phyloP scores from a whole-genome alignment of 2,888 invertebrate genomes.

The Folsomia candida region DNA sequence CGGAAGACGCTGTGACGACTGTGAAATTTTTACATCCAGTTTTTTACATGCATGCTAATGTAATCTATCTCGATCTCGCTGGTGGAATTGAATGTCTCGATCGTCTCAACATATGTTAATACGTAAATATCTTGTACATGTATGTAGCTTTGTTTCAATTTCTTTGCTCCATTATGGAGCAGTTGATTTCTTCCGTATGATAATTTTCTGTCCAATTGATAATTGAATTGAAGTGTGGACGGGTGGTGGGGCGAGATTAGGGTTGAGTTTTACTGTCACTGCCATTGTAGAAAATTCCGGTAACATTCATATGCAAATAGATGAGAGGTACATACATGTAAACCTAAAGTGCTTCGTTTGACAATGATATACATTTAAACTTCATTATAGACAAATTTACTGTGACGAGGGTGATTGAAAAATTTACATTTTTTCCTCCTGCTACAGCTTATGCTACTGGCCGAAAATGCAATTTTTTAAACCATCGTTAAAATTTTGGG shows the following conservation, averaged over 20 bases:
- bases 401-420: no score
- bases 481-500: no score
- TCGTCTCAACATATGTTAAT: no score
- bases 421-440: no score
- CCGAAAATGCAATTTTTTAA: no score
- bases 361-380: no score
- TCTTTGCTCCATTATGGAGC: background rate
- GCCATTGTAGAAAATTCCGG: background rate
- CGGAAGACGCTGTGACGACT: background rate
- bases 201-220: background rate
- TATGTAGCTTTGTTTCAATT: background rate
- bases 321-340: no score
- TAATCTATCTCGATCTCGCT: background rate
- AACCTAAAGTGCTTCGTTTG: no score
- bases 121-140: no score
- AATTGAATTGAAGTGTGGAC: background rate
- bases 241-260: background rate
- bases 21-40: background rate
- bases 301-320: background rate
- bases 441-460: no score
- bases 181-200: no score
- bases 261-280: background rate
- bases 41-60: background rate
- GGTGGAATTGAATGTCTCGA: background rate
- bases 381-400: no score